These are phyloP conservation scores for Trematocara stigmaticum DNA, from an alignment of 2,113 vertebrate species.

Conservation along the genomic window DNA sequence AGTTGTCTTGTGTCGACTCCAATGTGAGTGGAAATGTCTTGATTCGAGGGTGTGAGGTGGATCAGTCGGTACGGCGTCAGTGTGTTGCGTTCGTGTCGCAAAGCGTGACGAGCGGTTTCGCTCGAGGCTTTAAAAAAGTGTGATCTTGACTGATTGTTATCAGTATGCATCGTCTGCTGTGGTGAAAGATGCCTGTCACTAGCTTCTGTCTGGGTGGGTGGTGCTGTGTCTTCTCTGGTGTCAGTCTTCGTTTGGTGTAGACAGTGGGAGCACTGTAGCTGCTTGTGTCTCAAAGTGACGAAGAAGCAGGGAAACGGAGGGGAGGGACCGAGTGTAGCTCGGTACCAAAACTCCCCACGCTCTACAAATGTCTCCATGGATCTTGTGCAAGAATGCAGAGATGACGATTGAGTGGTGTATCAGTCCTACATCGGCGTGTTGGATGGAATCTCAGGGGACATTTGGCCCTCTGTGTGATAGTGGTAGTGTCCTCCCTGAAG, in stretches of 20 bases:
- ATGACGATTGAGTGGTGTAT: conserved; percentile 43
- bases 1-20: conserved; percentile 60
- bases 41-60: conserved; percentile 41
- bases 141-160: conserved; percentile 14
- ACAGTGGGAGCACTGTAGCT: conserved; percentile 15
- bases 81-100: conserved; percentile 30
- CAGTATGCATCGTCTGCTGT: conserved; percentile 43
- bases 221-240: conserved; percentile 53
- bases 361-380: conserved; percentile 52
- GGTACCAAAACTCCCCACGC: conserved; percentile 44
- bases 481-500: conserved; percentile 61
- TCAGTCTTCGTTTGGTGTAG: conserved; percentile 54
- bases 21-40: conserved; percentile 48
- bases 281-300: conserved; percentile 45
- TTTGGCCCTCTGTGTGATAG: conserved; percentile 48
- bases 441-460: conserved; percentile 21
- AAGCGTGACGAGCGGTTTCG: not conserved
- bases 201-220: conserved; percentile 52
- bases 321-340: conserved; percentile 64
- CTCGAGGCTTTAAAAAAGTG: not conserved
- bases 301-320: not conserved
- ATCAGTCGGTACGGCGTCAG: conserved; percentile 40
- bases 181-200: conserved; percentile 26
- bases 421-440: conserved; percentile 57
- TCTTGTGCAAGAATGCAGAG: conserved; percentile 47